Evolutionary conservation across 2,797 vertebrate genomes (phyloP), one percentile per base, ranked within the genome.

Genomic region (Danio jaintianensis): DNA sequence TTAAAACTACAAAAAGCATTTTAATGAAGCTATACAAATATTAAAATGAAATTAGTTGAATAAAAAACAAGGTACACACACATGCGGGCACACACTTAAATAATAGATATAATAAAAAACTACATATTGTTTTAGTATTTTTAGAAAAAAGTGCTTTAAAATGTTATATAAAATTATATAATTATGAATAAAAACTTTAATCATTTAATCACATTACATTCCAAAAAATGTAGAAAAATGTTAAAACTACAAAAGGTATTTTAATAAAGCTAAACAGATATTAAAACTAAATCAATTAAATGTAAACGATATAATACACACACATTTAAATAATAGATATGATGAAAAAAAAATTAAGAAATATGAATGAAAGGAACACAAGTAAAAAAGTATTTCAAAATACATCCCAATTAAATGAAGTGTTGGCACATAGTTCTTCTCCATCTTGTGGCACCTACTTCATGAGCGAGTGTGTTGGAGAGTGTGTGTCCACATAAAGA

Each of bases 401-500:
- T 13, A 66, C 55, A 15, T 45, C 20, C 13, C 13, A 56, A 53
- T 63, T 53, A 55, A 48, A 11, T 18, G 11, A 63, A 52, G 73
- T 63, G 47, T 75, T 56, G 52, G n/a, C 50, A 20, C 53, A 18
- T 67, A 55, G 16, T 77, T 56, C 38, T 36, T 67, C 15, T 3
- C 38, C 18, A 18, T 66, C 62, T 69, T 61, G 53, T 61, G 43
- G n/a, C 77, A 70, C 56, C 55, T 70, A 79, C 52, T 69, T 79
- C 61, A 70, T 20, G 13, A 45, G 18, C 6, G 9, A 67, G 61
- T 75, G 68, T 72, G 47, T 71, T 53, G 3, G 29, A 62, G 48
- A 59, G 53, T 64, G 53, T 61, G 67, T 72, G 68, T 72, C 48
- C 50, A 64, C 72, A 69, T 70, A 81, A 83, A 82, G 79, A 62